Conservation (phyloP, 2,888 invertebrate genomes). For the Nemotelus pantherinus region DNA sequence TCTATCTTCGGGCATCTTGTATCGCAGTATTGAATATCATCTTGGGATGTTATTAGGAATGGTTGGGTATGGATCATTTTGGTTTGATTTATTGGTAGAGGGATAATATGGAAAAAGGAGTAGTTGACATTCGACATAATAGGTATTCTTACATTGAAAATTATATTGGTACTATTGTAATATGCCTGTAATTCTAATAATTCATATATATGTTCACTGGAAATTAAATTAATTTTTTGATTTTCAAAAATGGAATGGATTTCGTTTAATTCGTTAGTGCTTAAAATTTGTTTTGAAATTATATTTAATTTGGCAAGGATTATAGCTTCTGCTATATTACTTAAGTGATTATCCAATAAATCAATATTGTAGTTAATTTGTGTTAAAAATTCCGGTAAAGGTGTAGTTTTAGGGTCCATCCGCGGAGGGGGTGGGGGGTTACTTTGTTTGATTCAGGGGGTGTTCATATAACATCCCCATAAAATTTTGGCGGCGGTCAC, state of each 20-base stretch:
- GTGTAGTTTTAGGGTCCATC: too few species aligned
- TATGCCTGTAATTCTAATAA: conserved; percentile 16
- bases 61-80: too few species aligned
- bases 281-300: conserved; percentile 43
- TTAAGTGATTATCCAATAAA: conserved; percentile 29
- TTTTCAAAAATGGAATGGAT: conserved; percentile 11
- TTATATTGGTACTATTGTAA: conserved; percentile 16
- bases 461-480: too few species aligned
- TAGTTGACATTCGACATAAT: neutral
- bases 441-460: too few species aligned
- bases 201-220: conserved; percentile 41
- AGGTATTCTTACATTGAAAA: conserved; percentile 38
- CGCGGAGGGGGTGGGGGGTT: too few species aligned
- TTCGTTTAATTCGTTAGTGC: conserved; percentile 27
- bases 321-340: conserved; percentile 37
- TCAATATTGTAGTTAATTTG: conserved; percentile 40
- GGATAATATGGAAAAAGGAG: conserved; percentile 32
- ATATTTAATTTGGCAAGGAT: conserved; percentile 40
- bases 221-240: conserved; percentile 14
- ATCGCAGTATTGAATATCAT: too few species aligned
- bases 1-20: too few species aligned
- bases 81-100: neutral
- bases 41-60: neutral
- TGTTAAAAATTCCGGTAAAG: too few species aligned
- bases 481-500: too few species aligned